Conservation (phyloP, 2,888 invertebrate genomes). For the Phyto melanocephala region DNA sequence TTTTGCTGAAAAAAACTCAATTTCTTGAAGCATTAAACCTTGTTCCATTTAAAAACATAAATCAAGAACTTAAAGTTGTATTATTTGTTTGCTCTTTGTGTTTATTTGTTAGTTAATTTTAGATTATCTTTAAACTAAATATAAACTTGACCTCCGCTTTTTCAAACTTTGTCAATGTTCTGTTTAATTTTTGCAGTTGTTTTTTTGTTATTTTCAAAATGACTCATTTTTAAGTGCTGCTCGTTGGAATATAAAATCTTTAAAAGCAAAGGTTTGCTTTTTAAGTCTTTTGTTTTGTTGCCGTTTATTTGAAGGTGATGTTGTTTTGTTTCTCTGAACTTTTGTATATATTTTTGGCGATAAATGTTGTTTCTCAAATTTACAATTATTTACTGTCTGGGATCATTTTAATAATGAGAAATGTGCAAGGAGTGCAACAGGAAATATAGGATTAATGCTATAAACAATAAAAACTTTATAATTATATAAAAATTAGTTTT, state of each 20-base stretch:
- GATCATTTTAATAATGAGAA: background rate
- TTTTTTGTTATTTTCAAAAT: background rate
- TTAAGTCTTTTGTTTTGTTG: constrained; percentile 15
- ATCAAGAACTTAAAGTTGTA: constrained; percentile 43
- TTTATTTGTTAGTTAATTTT: constrained; percentile 31
- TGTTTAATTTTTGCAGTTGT: background rate
- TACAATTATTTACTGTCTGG: constrained; percentile 45
- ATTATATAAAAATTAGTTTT: too few relatives aligned
- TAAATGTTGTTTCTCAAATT: constrained; percentile 37
- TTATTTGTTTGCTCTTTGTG: background rate
- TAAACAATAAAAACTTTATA: too few relatives aligned
- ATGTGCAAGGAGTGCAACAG: background rate
- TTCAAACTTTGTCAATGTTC: constrained; percentile 53
- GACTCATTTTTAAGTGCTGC: constrained; percentile 35
- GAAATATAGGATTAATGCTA: background rate
- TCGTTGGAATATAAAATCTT: background rate
- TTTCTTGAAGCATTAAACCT: constrained; percentile 26
- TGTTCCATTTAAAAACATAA: constrained; percentile 53
- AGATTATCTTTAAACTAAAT: constrained; percentile 41
- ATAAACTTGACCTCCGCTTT: constrained; percentile 57
- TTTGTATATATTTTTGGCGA: background rate
- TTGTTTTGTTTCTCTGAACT: background rate
- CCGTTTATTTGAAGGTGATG: background rate
- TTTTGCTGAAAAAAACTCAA: background rate
- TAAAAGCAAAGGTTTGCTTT: constrained; percentile 21